phyloP scores from a whole-genome alignment of 2,888 invertebrate species.

The Sicus ferrugineus region DNA sequence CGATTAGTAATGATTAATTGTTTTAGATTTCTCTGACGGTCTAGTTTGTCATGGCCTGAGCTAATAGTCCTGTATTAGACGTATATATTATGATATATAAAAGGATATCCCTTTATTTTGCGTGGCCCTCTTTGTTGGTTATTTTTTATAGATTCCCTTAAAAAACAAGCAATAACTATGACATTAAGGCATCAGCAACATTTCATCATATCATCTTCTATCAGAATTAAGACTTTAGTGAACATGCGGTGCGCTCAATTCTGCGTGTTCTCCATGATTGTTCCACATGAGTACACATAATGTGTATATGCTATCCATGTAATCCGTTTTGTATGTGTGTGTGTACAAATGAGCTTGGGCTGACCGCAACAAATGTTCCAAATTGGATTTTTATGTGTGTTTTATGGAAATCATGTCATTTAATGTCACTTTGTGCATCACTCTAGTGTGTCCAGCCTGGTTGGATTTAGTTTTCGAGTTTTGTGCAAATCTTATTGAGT shows the following conservation, averaged over 20 bases:
- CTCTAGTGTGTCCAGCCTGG: neutral
- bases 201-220: neutral
- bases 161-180: conserved; percentile 51
- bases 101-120: neutral
- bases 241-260: neutral
- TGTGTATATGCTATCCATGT: neutral
- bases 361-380: conserved; percentile 58
- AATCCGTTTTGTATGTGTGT: conserved; percentile 7
- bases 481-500: neutral
- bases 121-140: neutral
- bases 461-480: neutral
- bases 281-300: neutral
- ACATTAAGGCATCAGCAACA: conserved; percentile 35
- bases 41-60: neutral
- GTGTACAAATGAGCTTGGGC: conserved; percentile 39
- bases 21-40: neutral
- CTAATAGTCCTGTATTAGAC: neutral
- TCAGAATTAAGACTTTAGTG: neutral
- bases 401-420: conserved; percentile 56
- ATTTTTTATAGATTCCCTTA: conserved; percentile 36
- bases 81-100: neutral
- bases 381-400: conserved; percentile 59
- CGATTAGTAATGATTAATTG: conserved; percentile 6
- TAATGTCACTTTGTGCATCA: conserved; percentile 45
- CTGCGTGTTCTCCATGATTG: neutral